phyloP scores from a whole-genome alignment of 2,113 vertebrate genomes.

The Sitta europaea region DNA sequence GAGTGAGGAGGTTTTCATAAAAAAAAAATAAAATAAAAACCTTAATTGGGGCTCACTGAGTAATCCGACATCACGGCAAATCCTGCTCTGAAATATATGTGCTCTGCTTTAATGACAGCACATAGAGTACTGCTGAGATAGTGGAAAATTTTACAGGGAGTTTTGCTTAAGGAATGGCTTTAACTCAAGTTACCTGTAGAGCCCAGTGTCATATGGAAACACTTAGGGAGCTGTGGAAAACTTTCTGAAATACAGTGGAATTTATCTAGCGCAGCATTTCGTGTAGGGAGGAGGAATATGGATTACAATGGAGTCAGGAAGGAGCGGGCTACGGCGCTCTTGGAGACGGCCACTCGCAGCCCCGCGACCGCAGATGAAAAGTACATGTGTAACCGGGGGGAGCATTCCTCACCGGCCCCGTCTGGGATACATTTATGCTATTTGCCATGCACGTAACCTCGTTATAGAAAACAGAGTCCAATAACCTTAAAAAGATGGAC shows the following conservation, averaged over 20 bases:
- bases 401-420: constrained; percentile 28
- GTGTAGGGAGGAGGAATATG: constrained; percentile 54
- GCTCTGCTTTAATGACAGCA: constrained; percentile 64
- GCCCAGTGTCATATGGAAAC: constrained; percentile 73
- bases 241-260: constrained; percentile 74
- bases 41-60: constrained; percentile 51
- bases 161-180: constrained; percentile 68
- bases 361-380: constrained; percentile 43
- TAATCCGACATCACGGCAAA: constrained; percentile 58
- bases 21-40: not conserved
- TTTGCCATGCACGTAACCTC: constrained; percentile 61
- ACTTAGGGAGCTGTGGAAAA: constrained; percentile 77
- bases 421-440: constrained; percentile 55
- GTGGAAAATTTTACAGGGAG: constrained; percentile 73
- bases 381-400: constrained; percentile 40
- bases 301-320: constrained; percentile 60
- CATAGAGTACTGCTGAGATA: constrained; percentile 75
- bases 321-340: not conserved
- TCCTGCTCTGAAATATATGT: constrained; percentile 60
- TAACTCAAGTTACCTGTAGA: constrained; percentile 79
- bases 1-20: constrained; percentile 3
- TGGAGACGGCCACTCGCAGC: constrained; percentile 9
- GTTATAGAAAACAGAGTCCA: constrained; percentile 57
- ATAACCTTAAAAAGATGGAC: constrained; percentile 38
- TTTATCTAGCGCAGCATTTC: constrained; percentile 61